phyloP scores from a whole-genome alignment of 2,797 vertebrate species.

The Salmo trutta region DNA sequence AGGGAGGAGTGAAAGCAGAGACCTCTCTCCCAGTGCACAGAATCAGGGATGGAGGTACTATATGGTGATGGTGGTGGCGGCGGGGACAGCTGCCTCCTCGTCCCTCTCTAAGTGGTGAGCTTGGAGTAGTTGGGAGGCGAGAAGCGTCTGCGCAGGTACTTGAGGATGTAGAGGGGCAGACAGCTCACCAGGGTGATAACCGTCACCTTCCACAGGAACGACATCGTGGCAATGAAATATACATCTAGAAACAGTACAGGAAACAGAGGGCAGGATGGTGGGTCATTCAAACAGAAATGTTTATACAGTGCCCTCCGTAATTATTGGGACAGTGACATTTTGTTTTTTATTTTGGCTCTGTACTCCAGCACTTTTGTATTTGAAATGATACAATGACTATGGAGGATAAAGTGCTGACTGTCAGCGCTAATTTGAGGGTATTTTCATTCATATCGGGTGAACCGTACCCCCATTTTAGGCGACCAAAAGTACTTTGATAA shows the following conservation, averaged over 20 bases:
- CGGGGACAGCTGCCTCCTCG: not conserved
- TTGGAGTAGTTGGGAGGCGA: slow-evolving; percentile 98
- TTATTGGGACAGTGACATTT: too few relatives aligned
- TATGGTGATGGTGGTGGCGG: too few relatives aligned
- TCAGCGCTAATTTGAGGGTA: too few relatives aligned
- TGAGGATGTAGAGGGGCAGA: slow-evolving; percentile 95
- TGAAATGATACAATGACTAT: too few relatives aligned
- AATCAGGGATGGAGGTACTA: too few relatives aligned
- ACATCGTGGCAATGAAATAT: slow-evolving; percentile 93
- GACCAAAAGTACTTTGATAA: too few relatives aligned
- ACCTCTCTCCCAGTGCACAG: not conserved
- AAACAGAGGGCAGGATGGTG: not conserved
- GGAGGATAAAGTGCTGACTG: too few relatives aligned
- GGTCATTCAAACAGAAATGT: not conserved
- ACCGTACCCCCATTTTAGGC: too few relatives aligned
- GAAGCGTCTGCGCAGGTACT: slow-evolving; percentile 94
- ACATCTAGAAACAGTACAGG: slow-evolving; percentile 77
- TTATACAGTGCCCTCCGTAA: too few relatives aligned
- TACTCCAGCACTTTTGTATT: too few relatives aligned
- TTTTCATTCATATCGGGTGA: too few relatives aligned
- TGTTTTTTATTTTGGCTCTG: too few relatives aligned
- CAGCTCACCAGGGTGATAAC: slow-evolving; percentile 98
- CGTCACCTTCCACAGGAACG: slow-evolving; percentile 98
- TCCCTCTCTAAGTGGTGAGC: slow-evolving; percentile 78
- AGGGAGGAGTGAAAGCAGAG: not conserved